Base-by-base conservation (phyloP, 53 echinoderm and acorn worm genomes). In the Hippasteria phrygiana region DNA sequence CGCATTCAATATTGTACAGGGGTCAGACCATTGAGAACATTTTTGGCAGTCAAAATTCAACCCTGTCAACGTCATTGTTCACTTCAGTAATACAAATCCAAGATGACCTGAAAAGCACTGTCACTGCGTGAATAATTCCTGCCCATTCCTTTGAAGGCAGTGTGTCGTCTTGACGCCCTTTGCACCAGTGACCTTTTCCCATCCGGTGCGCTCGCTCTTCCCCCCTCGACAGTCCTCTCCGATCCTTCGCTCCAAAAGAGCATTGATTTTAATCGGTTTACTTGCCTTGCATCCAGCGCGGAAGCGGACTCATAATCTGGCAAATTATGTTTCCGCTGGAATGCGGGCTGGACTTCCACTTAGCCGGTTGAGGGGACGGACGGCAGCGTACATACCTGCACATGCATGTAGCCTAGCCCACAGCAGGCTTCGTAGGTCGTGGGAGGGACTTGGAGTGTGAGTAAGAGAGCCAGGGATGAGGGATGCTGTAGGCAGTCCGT, bases 241-340 rank as follows among this genome's bases (percentile, higher is more conserved):
- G 45, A 13, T 43, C 43, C n/a, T 16, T 16, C 38, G 33, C 35
- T 51, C 51, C 71, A 43, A 65, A 81, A 43, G 53, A 70, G 85
- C 85, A 85, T 85, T 70, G 69, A 85, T 85, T 70, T 71, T 85
- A 85, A 85, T 85, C 50, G 71, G 85, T 85, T 85, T 85, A 85
- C 64, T 85, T 85, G 85, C 71, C 51, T 27, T 24, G 65, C 71
- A 50, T 48, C 71, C 70, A 46, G 20, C 47, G 35, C 14, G 85
- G 71, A 85, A 85, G 53, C 71, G 48, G 33, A 47, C 70, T 70
- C 71, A 71, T 85, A 83, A 83, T 83, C 83, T 66, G 83, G 83
- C 66, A 83, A 83, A 83, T 83, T 83, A 83, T 66, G 83, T 83
- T 83, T 65, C 83, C 45, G 37, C 63, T 13, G 65, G 32, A 66